A percentile compares a stretch with the other conserved stretches of the same genome.
Evolutionary conservation across 2,888 invertebrate genomes (phyloP).

Genomic region (Ormyrus nitidulus): DNA sequence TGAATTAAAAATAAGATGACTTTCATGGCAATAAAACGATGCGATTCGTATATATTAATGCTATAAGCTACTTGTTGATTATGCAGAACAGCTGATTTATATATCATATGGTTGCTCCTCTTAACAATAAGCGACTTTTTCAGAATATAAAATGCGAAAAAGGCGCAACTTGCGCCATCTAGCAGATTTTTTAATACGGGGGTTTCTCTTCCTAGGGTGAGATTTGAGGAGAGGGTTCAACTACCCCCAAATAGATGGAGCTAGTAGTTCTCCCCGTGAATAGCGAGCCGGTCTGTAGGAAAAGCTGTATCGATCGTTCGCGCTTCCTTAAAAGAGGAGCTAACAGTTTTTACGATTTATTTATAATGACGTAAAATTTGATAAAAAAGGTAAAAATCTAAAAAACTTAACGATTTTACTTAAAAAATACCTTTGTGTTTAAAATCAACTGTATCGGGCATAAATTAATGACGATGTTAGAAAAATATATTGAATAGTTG

Average conservation of each 20-base stretch:
- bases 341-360: background rate
- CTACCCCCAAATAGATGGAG: constrained; percentile 66
- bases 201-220: constrained; percentile 53
- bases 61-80: no score
- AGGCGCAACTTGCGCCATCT: constrained; percentile 64
- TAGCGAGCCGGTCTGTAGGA: constrained; percentile 3
- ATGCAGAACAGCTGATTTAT: no score
- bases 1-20: background rate
- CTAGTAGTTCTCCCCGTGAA: constrained; percentile 53
- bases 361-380: no score
- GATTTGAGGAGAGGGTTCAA: constrained; percentile 59
- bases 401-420: no score
- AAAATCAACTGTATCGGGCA: no score
- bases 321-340: constrained; percentile 18
- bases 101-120: background rate
- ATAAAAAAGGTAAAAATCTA: no score
- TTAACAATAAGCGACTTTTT: background rate
- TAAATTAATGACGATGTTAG: no score
- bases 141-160: background rate
- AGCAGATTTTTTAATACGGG: constrained; percentile 61
- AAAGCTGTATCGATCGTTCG: constrained; percentile 40
- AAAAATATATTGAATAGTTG: no score
- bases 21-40: background rate
- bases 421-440: no score
- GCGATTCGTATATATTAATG: no score